These are phyloP conservation scores for Tetramorium alpestre DNA, from an alignment of 1,140 invertebrate genomes.

Conservation along the genomic window DNA sequence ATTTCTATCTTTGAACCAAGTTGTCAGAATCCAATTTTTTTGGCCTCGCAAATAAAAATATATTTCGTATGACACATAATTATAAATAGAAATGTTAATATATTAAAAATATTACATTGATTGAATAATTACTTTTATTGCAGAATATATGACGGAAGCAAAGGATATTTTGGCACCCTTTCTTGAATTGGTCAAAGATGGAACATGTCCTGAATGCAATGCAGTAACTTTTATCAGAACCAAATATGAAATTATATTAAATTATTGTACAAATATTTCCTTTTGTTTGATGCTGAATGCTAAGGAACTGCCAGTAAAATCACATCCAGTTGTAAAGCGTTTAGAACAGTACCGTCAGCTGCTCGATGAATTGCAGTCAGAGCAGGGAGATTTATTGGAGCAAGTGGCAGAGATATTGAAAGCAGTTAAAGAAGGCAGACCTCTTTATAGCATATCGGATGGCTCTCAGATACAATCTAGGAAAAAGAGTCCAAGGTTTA, in stretches of 20 bases:
- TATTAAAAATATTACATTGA: background rate
- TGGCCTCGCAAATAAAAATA: background rate
- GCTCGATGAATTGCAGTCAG: conserved; percentile 89
- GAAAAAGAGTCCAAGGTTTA: conserved; percentile 44
- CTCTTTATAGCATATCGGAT: conserved; percentile 73
- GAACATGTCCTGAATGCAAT: conserved; percentile 86
- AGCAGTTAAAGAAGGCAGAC: conserved; percentile 74
- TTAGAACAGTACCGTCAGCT: conserved; percentile 93
- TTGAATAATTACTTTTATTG: conserved; percentile 33
- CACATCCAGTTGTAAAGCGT: conserved; percentile 94
- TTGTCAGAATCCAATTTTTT: background rate
- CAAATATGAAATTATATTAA: conserved; percentile 90
- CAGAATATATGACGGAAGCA: conserved; percentile 87
- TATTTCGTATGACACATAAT: background rate
- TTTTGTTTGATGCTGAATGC: conserved; percentile 95
- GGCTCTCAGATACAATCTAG: conserved; percentile 34
- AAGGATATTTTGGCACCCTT: conserved; percentile 89
- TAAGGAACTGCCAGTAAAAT: conserved; percentile 89
- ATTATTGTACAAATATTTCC: conserved; percentile 94
- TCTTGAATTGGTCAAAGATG: conserved; percentile 87
- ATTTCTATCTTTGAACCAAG: background rate
- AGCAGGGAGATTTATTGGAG: conserved; percentile 88
- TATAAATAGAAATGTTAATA: background rate
- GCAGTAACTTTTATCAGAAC: conserved; percentile 89
- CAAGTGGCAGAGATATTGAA: conserved; percentile 83